These are phyloP conservation scores for Graptemys geographica DNA, from an alignment of 2,797 vertebrate genomes.

Conservation along the genomic window DNA sequence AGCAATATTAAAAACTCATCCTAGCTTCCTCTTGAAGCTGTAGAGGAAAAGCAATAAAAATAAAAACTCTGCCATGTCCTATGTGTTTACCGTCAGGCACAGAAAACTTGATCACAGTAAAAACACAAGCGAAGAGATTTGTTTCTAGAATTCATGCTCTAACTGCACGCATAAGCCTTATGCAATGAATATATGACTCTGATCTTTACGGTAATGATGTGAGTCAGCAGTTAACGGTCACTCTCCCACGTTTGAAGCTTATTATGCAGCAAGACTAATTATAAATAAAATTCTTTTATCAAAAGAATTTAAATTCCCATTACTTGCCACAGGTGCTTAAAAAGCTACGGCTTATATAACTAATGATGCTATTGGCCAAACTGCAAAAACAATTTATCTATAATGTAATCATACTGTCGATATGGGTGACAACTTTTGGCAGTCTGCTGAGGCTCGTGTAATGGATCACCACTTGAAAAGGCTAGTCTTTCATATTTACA, in stretches of 20 bases:
- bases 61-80: constrained; percentile 37
- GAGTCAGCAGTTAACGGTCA: constrained; percentile 66
- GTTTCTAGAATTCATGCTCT: constrained; percentile 29
- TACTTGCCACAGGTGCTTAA: constrained; percentile 68
- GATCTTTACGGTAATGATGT: constrained; percentile 50
- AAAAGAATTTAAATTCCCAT: constrained; percentile 67
- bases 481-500: not conserved
- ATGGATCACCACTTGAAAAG: not conserved
- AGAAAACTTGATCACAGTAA: constrained; percentile 36
- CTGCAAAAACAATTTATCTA: constrained; percentile 44
- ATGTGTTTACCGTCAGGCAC: constrained; percentile 50
- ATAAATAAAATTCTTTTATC: constrained; percentile 75
- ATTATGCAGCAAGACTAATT: constrained; percentile 63
- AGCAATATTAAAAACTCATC: constrained; percentile 70
- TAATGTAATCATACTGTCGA: not conserved
- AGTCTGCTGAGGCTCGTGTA: not conserved
- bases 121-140: constrained; percentile 14
- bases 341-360: constrained; percentile 71
- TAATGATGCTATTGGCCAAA: constrained; percentile 62
- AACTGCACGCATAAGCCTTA: not conserved
- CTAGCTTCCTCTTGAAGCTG: constrained; percentile 51
- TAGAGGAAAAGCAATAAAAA: constrained; percentile 63
- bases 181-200: constrained; percentile 22
- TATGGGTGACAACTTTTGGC: not conserved
- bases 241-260: constrained; percentile 24